Base-by-base conservation (phyloP, 2,113 vertebrate genomes). In the Pseudonaja textilis region DNA sequence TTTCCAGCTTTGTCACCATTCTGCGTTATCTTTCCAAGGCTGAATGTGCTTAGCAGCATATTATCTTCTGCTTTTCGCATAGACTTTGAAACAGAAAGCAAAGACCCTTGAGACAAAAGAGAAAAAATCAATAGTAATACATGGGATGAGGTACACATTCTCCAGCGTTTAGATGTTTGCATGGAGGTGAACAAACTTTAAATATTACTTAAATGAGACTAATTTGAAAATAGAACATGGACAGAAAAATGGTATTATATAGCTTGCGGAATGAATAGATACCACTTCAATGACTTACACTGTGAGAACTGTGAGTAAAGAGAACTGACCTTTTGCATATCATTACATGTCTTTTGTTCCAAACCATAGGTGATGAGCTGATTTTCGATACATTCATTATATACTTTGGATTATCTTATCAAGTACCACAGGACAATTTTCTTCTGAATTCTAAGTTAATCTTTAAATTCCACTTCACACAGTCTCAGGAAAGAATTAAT, bases 41-140 rank as follows among this genome's bases (percentile, higher is more conserved):
- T 96, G 69, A 98, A 96, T 25, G 96, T 93, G 61, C 97, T 97
- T 92, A 97, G 95, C 18, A 98, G 95, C 90, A 95, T 88, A 87
- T 96, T 96, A 5, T 98, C 98, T 54, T 98, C 98, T 85, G 93
- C 86, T 69, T 97, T 98, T 92, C 96, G 92, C 50, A 96, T 95
- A 54, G 98, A 97, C 85, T 98, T 96, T 87, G 98, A 98, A 61
- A 96, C 95, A 50, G 96, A 97, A 96, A 95, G 93, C 39, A 97
- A 93, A 95, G 97, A 97, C 93, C 98, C 97, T 97, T 98, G 97
- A 81, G 98, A 98, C 96, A 99, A 97, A 89, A 99, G 96, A 96
- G 97, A 97, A 50, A 99, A 94, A 87, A 96, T 96, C 39, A 98
- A 96, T 88, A 99, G 93, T 93, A 98, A 39, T 0, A 96, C 95